Evolutionary conservation across 2,797 vertebrate species (phyloP).

Genomic region (Lagocephalus sceleratus): DNA sequence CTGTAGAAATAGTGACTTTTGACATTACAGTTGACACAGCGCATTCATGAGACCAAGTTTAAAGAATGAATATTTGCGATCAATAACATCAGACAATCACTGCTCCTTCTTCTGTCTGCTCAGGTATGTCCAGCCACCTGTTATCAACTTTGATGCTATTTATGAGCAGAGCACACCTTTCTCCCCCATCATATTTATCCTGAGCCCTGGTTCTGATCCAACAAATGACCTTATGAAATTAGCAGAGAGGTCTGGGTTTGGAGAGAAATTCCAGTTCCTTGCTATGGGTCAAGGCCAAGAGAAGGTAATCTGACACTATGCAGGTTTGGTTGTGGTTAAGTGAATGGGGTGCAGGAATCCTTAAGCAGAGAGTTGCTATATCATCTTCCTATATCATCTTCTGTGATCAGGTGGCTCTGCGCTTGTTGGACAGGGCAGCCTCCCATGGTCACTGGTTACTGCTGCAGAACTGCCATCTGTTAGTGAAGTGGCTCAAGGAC

Average conservation of each 20-base stretch:
- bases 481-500: slow-evolving; percentile 90
- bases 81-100: neutral
- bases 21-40: neutral
- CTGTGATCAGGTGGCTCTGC: slow-evolving; percentile 82
- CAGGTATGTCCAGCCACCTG: slow-evolving; percentile 94
- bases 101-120: slow-evolving; percentile 19
- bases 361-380: neutral
- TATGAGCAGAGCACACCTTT: slow-evolving; percentile 88
- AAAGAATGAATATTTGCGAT: neutral
- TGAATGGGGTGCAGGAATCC: neutral
- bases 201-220: slow-evolving; percentile 94
- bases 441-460: slow-evolving; percentile 90
- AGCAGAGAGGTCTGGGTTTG: slow-evolving; percentile 84
- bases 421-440: slow-evolving; percentile 82
- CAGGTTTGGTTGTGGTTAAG: neutral
- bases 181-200: slow-evolving; percentile 93
- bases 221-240: slow-evolving; percentile 90
- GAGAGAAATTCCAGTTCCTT: slow-evolving; percentile 86
- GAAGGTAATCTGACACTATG: slow-evolving; percentile 72
- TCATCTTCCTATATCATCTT: neutral
- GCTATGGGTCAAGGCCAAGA: slow-evolving; percentile 99
- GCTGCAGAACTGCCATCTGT: slow-evolving; percentile 95
- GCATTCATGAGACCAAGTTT: neutral
- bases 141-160: slow-evolving; percentile 90
- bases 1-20: neutral